phyloP scores from a whole-genome alignment of 2,888 invertebrate species.

The Venustoraphidia nigricollis region DNA sequence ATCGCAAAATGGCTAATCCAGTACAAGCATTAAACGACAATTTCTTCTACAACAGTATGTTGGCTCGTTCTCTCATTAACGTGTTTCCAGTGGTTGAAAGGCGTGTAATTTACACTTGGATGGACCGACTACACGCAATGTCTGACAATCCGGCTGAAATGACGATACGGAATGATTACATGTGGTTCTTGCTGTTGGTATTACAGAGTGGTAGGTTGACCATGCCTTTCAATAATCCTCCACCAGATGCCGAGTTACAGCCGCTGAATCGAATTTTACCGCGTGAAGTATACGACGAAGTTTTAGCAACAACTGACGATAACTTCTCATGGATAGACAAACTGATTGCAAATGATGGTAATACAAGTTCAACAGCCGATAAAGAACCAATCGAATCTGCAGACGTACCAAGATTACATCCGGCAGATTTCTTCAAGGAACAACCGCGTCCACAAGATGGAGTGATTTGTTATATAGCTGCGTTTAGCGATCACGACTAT shows the following conservation, averaged over 20 bases:
- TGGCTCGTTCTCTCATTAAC: conserved; percentile 27
- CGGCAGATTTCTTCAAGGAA: conserved; percentile 17
- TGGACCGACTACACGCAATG: conserved; percentile 23
- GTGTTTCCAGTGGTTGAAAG: conserved; percentile 25
- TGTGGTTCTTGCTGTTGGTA: conserved; percentile 29
- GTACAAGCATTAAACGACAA: conserved; percentile 7
- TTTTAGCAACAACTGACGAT: conserved; percentile 20
- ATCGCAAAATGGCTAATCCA: too few species aligned
- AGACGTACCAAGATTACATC: conserved; percentile 10
- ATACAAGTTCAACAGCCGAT: conserved; percentile 6
- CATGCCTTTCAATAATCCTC: conserved; percentile 24
- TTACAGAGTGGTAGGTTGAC: conserved; percentile 26
- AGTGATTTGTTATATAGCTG: conserved; percentile 23
- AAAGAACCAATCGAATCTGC: neutral
- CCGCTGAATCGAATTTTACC: conserved; percentile 8
- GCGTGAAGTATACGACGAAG: conserved; percentile 23
- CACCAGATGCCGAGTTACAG: conserved; percentile 12
- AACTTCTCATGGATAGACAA: conserved; percentile 21
- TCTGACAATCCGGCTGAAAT: conserved; percentile 20
- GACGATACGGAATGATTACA: conserved; percentile 26
- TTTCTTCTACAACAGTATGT: conserved; percentile 28
- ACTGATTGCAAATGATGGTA: conserved; percentile 8
- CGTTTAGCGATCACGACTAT: conserved; percentile 20
- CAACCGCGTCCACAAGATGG: conserved; percentile 22
- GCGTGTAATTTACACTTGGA: conserved; percentile 22